These are phyloP conservation scores for Tinea trinotella DNA, from an alignment of 2,888 invertebrate species.

Conservation along the genomic window DNA sequence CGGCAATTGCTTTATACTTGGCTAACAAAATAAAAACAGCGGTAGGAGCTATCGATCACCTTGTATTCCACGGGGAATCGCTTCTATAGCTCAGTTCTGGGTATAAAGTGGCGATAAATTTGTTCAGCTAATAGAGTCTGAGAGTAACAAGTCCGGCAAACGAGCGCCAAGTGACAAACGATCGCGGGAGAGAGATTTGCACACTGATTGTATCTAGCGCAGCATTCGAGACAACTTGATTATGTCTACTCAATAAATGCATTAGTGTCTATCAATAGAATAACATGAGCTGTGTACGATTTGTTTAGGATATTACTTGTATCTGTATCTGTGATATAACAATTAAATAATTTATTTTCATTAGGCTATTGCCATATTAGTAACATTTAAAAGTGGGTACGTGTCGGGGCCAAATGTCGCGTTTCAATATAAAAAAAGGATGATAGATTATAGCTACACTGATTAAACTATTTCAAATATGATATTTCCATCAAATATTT, in stretches of 20 bases:
- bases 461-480: too few relatives aligned
- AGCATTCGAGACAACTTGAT: background rate
- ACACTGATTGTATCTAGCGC: conserved; percentile 10
- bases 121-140: conserved; percentile 29
- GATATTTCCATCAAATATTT: too few relatives aligned
- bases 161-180: conserved; percentile 34
- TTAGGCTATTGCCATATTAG: too few relatives aligned
- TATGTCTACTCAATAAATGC: conserved; percentile 1
- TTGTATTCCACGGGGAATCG: background rate
- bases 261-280: background rate
- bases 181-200: conserved; percentile 18
- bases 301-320: too few relatives aligned
- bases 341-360: too few relatives aligned
- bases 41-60: conserved; percentile 12
- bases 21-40: background rate
- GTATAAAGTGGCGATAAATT: conserved; percentile 36
- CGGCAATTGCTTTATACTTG: background rate
- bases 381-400: too few relatives aligned
- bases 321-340: too few relatives aligned
- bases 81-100: conserved; percentile 20
- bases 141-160: conserved; percentile 32
- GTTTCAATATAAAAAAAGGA: too few relatives aligned
- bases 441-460: too few relatives aligned
- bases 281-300: background rate
- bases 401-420: too few relatives aligned